Percentiles rank a stretch among this genome's conserved stretches.
Evolutionary conservation across 2,888 invertebrate species (phyloP).

Genomic region (Ochropleura leucogaster): DNA sequence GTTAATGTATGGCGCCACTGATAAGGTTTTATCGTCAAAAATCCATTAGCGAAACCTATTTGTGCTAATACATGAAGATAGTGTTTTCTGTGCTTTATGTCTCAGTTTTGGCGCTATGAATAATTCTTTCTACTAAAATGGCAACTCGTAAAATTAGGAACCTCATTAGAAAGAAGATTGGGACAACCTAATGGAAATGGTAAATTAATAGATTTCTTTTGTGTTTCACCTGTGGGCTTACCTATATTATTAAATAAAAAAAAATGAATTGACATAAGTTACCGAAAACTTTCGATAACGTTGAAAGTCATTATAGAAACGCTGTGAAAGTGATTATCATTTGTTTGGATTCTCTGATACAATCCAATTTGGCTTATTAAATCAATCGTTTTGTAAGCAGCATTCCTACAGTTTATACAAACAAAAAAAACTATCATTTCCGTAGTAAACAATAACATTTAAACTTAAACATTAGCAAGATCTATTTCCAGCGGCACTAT

Average conservation of each 20-base stretch:
- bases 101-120: not conserved
- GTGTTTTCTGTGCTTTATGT: conserved; percentile 4
- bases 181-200: not conserved
- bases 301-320: not conserved
- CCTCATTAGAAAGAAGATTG: not conserved
- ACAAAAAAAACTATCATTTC: conserved; percentile 8
- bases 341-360: not conserved
- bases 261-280: not conserved
- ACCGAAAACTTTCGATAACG: not conserved
- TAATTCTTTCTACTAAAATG: conserved; percentile 4
- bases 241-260: too few relatives aligned
- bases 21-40: conserved; percentile 58
- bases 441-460: conserved; percentile 24
- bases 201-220: not conserved
- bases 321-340: not conserved
- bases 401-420: conserved; percentile 14
- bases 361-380: not conserved
- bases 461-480: conserved; percentile 23
- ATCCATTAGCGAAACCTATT: conserved; percentile 55
- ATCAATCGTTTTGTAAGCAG: not conserved
- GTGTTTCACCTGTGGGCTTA: not conserved
- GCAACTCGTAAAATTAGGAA: not conserved
- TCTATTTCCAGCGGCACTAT: conserved; percentile 41
- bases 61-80: conserved; percentile 28
- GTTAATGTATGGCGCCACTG: conserved; percentile 29